Base-by-base conservation (phyloP, 2,888 invertebrate genomes). In the Calameuta pallipes region DNA sequence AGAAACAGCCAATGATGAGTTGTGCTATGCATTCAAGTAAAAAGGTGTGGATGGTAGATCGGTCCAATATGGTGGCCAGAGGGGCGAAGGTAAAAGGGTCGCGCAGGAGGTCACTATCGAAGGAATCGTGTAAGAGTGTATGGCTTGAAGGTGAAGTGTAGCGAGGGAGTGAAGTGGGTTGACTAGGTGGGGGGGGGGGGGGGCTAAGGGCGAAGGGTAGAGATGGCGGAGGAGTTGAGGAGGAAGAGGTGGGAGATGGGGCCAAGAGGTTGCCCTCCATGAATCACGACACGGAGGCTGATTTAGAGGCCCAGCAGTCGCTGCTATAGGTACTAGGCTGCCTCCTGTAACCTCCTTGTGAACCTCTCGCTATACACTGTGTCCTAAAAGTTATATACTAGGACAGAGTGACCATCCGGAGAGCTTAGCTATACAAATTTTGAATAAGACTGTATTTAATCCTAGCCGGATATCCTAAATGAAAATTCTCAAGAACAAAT, bases 261-360 rank as follows among this genome's bases (percentile, higher is more conserved):
- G 86, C 85, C 84, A 86, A 88, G 88, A 89, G 90, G 88, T 90
- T 90, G 89, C 90, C 89, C 89, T 89, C 90, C 90, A 90, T 91
- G 90, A 91, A 91, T 91, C 90, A 91, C 91, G 91, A 90, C 90
- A 87, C 89, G 85, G 89, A 88, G 89, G 88, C 90, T 91, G 91
- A 91, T 91, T 91, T 91, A 91, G 89, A 88, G 87, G 91, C 89
- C 86, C 89, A 88, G 89, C 88, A 91, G 89, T 90, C 89, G 86
- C 86, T 85, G 87, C 87, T 88, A 89, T 89, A 89, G 86, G 87
- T 88, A 88, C 87, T 87, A 86, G 56, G 87, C 87, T 86, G 85
- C 86, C 87, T 85, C 81, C 84, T 82, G 85, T 87, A 87, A 87
- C 87, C 87, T 87, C 86, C 86, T 83, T 85, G 83, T 84, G 87